phyloP scores from a whole-genome alignment of 1,140 invertebrate species.

The Macrosteles quadrilineatus region DNA sequence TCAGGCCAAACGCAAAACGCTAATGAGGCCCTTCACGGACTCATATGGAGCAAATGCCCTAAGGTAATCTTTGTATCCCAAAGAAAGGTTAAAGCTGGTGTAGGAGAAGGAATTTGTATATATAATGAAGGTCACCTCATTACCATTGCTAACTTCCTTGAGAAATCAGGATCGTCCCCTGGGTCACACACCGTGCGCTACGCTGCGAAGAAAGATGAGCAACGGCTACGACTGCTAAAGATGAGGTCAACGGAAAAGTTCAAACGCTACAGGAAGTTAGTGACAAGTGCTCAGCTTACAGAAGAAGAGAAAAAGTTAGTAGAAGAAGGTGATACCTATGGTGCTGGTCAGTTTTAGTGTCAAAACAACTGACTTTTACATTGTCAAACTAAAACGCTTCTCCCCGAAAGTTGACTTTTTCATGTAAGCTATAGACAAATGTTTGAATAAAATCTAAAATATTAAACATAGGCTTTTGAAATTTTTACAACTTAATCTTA shows the following conservation, averaged over 20 bases:
- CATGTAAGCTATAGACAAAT: no score
- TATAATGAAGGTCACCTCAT: not conserved
- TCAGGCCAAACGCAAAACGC: not conserved
- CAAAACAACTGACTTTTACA: no score
- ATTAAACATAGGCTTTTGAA: no score
- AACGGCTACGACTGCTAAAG: not conserved
- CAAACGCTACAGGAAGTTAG: constrained; percentile 1
- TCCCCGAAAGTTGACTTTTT: no score
- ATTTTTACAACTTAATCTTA: no score
- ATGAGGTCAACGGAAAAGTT: not conserved
- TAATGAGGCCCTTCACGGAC: no score
- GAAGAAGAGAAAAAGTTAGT: not conserved
- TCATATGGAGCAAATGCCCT: not conserved
- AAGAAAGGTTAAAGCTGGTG: no score
- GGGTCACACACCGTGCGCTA: not conserved
- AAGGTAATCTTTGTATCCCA: not conserved
- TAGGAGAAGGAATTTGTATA: no score
- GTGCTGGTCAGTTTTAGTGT: not conserved
- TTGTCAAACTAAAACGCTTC: no score
- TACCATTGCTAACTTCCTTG: not conserved
- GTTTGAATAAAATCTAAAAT: no score
- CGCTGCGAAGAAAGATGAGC: not conserved
- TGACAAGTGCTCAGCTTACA: not conserved
- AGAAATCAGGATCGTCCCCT: not conserved
- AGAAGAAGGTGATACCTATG: no score